Base-by-base conservation (phyloP, 2,797 vertebrate species). In the Gymnothorax reevesii region DNA sequence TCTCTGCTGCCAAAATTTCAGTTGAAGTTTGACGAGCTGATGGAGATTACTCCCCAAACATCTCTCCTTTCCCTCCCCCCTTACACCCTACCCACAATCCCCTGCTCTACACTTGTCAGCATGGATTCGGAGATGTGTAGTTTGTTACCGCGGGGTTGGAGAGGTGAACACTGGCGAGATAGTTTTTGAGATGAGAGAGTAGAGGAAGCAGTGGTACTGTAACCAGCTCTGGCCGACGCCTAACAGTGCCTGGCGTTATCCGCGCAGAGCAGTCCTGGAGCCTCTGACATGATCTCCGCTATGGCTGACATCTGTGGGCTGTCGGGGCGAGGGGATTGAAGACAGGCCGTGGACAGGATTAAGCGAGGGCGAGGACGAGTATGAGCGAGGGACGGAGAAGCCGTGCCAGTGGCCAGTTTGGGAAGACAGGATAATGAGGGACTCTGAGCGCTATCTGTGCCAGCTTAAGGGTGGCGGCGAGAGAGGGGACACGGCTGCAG, bases 271-370 rank as follows among this genome's bases (percentile, higher is more conserved):
- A 95, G 95, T 97, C 98, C 97, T 94, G 95, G 94, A 98, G 97
- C 97, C 96, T 96, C 94, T 94, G 97, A 97, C 98, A 97, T 98
- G 98, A 98, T 99, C 97, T 98, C 98, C 98, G 97, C 96, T 99
- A 99, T 99, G 97, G 98, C 98, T 98, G 98, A 98, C 98, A 99
- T 99, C 98, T 99, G 98, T 98, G 98, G 96, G 95, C 97, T 99
- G 98, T 98, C 98, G 98, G 97, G 98, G 98, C 96, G 97, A 95
- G 94, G 97, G 98, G 97, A 99, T 98, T 98, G 98, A 99, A 99
- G 98, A 96, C 96, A 97, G 96, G 94, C 95, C 92, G 90, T 94
- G 95, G 94, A 94, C 95, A 93, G 95, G 92, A 90, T 92, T 88
- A 88, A 92, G 92, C 91, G 86, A 85, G 60, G 66, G 84, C 7